Evolutionary conservation across 2,797 vertebrate species (phyloP), one percentile per base, ranked within the genome.

Genomic region (Diceros bicornis): DNA sequence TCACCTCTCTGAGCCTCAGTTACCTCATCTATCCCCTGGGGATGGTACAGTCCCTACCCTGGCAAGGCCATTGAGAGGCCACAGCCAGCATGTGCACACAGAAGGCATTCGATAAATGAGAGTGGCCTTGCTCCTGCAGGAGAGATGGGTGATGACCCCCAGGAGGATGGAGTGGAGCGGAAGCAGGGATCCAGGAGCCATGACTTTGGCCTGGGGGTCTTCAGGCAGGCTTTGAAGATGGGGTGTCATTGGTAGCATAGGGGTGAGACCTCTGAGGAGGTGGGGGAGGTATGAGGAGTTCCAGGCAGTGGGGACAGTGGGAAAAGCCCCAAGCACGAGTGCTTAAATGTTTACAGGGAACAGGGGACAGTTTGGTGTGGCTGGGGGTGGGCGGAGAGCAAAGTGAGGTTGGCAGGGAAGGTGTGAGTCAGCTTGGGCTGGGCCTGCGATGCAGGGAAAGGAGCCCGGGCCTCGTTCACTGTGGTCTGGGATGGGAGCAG

Each of bases 171-270:
- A 10, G 16, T 4, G 4, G 18, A 20, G 18, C 8, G 0, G 44
- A 7, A 47, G 34, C 6, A 1, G 29, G 61, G 21, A 41, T 52
- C 50, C 50, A 47, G 62, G 34, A 37, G 0, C 23, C 21, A 7
- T 4, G 17, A 68, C 72, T 69, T 6, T 17, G 64, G 41, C 97
- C 34, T 21, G 17, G 13, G 29, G 27, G 3, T 61, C 34, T 47
- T 47, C 55, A 20, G 47, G 52, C 52, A n/a, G 61, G 55, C 17
- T 84, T 57, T 77, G 50, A 44, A 77, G 66, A 32, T 18, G 13
- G 21, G 20, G 4, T 5, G 0, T 4, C 27, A 1, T 13, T n/a
- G 23, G 27, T 41, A 29, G 32, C 50, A 7, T 3, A 41, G 41
- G 8, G 18, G 6, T 14, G 23, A 88, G 82, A 34, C 61, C 25